Conservation (phyloP, 1,140 invertebrate genomes). For the Megalonaias nervosa region DNA sequence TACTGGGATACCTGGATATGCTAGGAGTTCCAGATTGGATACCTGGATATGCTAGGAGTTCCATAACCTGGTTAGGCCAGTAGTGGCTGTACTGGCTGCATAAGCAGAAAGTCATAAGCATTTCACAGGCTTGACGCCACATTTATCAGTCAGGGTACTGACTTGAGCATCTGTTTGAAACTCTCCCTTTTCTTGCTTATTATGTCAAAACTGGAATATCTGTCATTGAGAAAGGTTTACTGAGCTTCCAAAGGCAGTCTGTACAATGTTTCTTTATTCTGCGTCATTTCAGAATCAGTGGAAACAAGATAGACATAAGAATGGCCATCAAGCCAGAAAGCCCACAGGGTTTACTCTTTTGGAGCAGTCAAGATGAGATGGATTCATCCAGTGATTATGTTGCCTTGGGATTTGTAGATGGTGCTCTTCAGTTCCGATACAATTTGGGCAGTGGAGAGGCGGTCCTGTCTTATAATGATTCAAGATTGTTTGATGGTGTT, state of each 20-base stretch:
- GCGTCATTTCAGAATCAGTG: constrained; percentile 78
- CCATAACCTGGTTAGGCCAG: no score
- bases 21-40: no score
- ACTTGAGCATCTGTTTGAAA: neutral
- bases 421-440: constrained; percentile 77
- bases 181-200: neutral
- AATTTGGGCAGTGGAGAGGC: constrained; percentile 83
- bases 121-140: no score
- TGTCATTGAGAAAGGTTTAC: neutral
- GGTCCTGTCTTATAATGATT: constrained; percentile 85
- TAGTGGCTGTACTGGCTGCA: no score
- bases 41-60: no score
- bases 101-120: no score
- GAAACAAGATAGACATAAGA: constrained; percentile 86
- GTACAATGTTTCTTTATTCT: neutral
- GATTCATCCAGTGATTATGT: constrained; percentile 78
- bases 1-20: no score
- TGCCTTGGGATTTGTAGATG: constrained; percentile 86
- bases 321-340: constrained; percentile 81
- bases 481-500: constrained; percentile 90
- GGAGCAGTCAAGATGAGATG: constrained; percentile 83
- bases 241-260: neutral
- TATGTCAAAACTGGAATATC: no score
- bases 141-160: neutral
- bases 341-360: constrained; percentile 87